These are phyloP conservation scores for Teinopalpus imperialis DNA, from an alignment of 2,888 invertebrate species.

Conservation along the genomic window DNA sequence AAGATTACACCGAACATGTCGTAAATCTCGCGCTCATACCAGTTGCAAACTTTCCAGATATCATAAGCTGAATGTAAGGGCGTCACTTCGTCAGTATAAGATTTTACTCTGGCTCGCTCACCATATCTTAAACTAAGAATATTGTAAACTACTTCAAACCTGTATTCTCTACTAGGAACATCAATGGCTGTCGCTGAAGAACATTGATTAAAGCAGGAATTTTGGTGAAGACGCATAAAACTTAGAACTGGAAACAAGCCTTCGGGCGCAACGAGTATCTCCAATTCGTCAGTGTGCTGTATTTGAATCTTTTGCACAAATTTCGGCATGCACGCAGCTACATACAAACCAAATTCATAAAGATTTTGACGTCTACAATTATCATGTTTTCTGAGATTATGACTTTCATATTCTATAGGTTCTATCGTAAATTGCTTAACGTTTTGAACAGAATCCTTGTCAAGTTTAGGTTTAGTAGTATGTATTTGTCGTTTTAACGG, in stretches of 20 bases:
- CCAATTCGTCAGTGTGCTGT: constrained; percentile 64
- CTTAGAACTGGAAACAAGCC: constrained; percentile 56
- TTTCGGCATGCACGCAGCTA: constrained; percentile 67
- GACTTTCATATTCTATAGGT: constrained; percentile 45
- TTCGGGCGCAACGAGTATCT: constrained; percentile 62
- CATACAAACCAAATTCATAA: constrained; percentile 69
- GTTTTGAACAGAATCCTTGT: constrained; percentile 34
- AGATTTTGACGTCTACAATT: constrained; percentile 54
- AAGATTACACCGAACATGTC: constrained; percentile 71
- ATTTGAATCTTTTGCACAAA: constrained; percentile 67
- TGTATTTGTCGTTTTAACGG: constrained; percentile 26
- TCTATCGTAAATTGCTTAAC: constrained; percentile 49
- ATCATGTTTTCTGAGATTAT: constrained; percentile 57
- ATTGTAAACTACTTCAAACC: constrained; percentile 65
- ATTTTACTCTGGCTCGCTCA: constrained; percentile 54
- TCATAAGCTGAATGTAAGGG: constrained; percentile 56
- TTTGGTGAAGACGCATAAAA: constrained; percentile 62
- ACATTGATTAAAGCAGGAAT: constrained; percentile 62
- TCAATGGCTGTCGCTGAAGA: constrained; percentile 60
- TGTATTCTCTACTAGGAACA: constrained; percentile 58
- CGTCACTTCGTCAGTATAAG: constrained; percentile 70
- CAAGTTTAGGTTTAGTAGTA: constrained; percentile 11
- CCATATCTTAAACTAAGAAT: constrained; percentile 56
- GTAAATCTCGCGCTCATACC: constrained; percentile 66
- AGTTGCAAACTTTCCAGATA: constrained; percentile 50